Evolutionary conservation across 1,140 invertebrate genomes (phyloP), one percentile per base, ranked within the genome.

Genomic region (Listronotus oregonensis): DNA sequence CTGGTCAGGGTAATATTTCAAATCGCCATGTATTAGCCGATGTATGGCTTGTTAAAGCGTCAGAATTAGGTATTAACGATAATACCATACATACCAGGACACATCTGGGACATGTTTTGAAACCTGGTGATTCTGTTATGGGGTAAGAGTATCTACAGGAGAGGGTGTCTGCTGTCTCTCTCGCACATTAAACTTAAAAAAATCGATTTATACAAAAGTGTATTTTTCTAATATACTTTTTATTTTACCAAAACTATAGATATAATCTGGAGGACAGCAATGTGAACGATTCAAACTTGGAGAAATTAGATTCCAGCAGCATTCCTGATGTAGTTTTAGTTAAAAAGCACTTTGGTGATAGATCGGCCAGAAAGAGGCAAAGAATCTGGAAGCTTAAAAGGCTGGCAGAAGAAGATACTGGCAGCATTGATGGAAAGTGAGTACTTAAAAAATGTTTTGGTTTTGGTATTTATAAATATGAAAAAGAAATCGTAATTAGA

Each of bases 351-450:
- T 99, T 92, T 80, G 88, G 87, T 2, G 90, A 96, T 74, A 87
- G 85, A 68, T 77, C 83, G 0, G 80, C 85, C 4, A 82, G 92
- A 27, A 85, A 89, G 31, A 86, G 88, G 32, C 88, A 87, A 40
- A 85, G 97, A 57, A 84, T 89, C 65, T 99, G 97, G 97, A 97
- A 96, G 79, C 84, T 99, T 4, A 91, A 94, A 76, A 94, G 95
- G 78, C 82, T 94, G 77, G 83, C 85, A 34, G 87, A 85, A 51
- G 91, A 91, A 69, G 85, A 86, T 11, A 85, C 87, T 1, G 87
- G 86, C 44, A 82, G 82, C 52, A 90, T 88, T 64, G 87, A 89
- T 66, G 87, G 89, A 69, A 89, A 86, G 90, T 92, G 80, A 82
- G 83, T 79, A n/a, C n/a, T n/a, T n/a, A n/a, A n/a, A n/a, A n/a